Base-by-base conservation (phyloP, 2,797 vertebrate species). In the Acipenser ruthenus region DNA sequence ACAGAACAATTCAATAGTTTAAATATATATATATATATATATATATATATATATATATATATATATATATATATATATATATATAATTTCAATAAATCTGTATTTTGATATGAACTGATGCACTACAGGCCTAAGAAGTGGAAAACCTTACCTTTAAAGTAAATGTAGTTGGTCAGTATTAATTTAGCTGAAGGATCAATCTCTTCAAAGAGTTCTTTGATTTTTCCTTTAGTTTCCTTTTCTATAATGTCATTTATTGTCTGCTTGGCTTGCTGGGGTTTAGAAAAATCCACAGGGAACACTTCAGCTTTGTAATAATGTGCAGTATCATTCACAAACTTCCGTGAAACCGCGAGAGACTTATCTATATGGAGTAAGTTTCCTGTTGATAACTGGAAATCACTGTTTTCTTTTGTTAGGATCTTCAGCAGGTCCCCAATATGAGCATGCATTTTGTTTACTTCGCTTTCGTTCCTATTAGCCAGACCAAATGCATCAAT, bases 111-210 rank as follows among this genome's bases (percentile, higher is more conserved):
- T 47, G 48, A 50, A 48, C 47, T 50, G 10, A 47, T 6, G 9
- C 50, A 15, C 2, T 50, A 23, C 13, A 50, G 47, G 10, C 18
- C 53, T n/a, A 6, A 13, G 49, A 6, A 10, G 37, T 15, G 18
- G 53, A 37, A 12, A n/a, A 12, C 8, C 75, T 87, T 90, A 88
- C 87, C 87, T 18, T 75, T 89, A 72, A 86, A 89, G 73, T 85
- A 84, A 69, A 91, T 81, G 66, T 79, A 88, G 71, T 82, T 90
- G 65, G 80, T 65, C 58, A 94, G 81, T 62, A 85, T 68, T 71
- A 90, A 77, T 80, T 86, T 77, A 8, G 85, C 84, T 1, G 81
- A 79, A 6, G 73, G 66, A 71, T 86, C 69, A 49, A 87, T 75
- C 50, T 60, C 83, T 47, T 56, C 69, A 66, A 89, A 0, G 6